Conservation (phyloP, 2,113 vertebrate genomes). For the Riparia riparia region DNA sequence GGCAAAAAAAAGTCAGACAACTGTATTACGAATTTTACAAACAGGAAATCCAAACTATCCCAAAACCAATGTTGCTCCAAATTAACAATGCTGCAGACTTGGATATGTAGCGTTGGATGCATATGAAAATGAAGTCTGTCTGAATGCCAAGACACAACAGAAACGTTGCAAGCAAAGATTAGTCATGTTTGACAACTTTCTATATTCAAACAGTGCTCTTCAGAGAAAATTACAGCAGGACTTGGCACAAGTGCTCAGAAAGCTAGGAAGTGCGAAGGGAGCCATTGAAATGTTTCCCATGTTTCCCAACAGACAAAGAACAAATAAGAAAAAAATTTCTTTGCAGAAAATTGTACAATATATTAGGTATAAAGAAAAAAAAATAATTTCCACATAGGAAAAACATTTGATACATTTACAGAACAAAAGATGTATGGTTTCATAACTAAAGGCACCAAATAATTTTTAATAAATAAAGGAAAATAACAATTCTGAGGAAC, state of each 20-base stretch:
- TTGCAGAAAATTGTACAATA: not conserved
- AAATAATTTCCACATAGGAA: not conserved
- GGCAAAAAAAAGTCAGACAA: not conserved
- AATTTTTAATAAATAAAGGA: not conserved
- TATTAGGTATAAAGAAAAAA: not conserved
- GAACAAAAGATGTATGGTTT: not conserved
- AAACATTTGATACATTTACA: not conserved
- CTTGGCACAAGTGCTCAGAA: not conserved
- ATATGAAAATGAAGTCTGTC: conserved; percentile 3
- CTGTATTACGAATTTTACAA: not conserved
- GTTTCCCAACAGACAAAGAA: not conserved
- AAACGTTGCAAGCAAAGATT: conserved; percentile 42
- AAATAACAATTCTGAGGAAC: not conserved
- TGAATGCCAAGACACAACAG: conserved; percentile 45
- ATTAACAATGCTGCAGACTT: not conserved
- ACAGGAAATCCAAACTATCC: not conserved
- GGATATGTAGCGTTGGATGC: not conserved
- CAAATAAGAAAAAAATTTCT: not conserved
- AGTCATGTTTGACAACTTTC: conserved; percentile 41
- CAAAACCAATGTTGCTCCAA: not conserved
- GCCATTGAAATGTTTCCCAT: not conserved
- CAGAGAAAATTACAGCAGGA: conserved; percentile 3
- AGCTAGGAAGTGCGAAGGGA: not conserved
- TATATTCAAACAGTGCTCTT: not conserved
- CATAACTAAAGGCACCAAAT: not conserved